These are phyloP conservation scores for Dicyrtomina minuta DNA, from an alignment of 2,888 invertebrate genomes.

Conservation along the genomic window DNA sequence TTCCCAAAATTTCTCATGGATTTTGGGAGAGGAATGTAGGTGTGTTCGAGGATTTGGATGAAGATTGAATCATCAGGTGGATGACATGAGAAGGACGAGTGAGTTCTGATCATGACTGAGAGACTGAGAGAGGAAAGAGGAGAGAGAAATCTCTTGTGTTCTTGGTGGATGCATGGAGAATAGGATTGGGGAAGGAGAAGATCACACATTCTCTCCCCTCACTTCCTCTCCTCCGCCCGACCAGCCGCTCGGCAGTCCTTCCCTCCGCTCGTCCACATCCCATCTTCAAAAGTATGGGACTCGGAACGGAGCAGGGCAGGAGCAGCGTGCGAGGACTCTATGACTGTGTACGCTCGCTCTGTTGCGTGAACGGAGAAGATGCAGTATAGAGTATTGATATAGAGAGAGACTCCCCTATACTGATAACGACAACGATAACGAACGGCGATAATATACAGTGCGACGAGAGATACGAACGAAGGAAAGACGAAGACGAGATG, in stretches of 20 bases:
- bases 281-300: too few species aligned
- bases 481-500: too few species aligned
- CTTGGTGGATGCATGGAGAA: neutral
- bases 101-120: neutral
- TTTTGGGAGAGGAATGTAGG: slow-evolving; percentile 9
- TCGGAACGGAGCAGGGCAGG: too few species aligned
- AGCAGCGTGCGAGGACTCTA: too few species aligned
- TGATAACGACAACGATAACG: too few species aligned
- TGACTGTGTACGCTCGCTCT: too few species aligned
- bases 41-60: neutral
- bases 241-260: neutral
- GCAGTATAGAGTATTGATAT: too few species aligned
- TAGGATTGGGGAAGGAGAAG: slow-evolving; percentile 4
- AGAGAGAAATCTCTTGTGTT: neutral
- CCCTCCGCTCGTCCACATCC: slow-evolving; percentile 7
- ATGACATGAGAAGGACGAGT: slow-evolving; percentile 6
- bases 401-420: too few species aligned
- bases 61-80: slow-evolving; percentile 39
- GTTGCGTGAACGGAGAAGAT: too few species aligned
- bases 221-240: neutral
- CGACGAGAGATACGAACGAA: too few species aligned
- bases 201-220: slow-evolving; percentile 10
- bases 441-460: too few species aligned
- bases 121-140: neutral
- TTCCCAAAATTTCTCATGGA: neutral